These are phyloP conservation scores for Rattus norvegicus DNA, from an alignment of 2,113 vertebrate genomes.

Conservation along the genomic window DNA sequence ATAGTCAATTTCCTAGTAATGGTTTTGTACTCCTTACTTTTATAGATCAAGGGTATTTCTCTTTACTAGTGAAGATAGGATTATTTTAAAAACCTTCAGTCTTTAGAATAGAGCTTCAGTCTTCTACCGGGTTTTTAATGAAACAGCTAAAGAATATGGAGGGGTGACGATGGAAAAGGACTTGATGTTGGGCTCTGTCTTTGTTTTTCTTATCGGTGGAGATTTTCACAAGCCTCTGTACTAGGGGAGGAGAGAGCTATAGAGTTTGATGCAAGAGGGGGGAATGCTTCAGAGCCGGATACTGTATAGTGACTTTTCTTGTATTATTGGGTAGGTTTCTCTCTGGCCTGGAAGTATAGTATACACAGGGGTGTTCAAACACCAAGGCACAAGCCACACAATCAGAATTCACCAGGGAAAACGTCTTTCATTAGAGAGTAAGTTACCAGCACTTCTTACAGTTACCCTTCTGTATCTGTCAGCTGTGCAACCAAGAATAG, in stretches of 20 bases:
- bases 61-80: not conserved
- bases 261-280: not conserved
- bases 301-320: not conserved
- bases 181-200: not conserved
- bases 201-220: not conserved
- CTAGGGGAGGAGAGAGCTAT: no score
- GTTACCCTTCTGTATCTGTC: not conserved
- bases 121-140: not conserved
- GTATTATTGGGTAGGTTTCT: not conserved
- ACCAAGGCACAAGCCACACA: not conserved
- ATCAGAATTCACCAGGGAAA: not conserved
- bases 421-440: not conserved
- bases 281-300: not conserved
- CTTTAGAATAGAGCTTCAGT: constrained; percentile 11
- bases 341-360: not conserved
- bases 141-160: constrained; percentile 3
- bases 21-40: not conserved
- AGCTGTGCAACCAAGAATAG: not conserved
- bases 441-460: not conserved
- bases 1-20: not conserved
- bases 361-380: not conserved
- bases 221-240: not conserved
- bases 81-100: not conserved
- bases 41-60: not conserved
- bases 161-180: not conserved